phyloP scores from a whole-genome alignment of 2,888 invertebrate genomes.

The Stenchaetothrips biformis region DNA sequence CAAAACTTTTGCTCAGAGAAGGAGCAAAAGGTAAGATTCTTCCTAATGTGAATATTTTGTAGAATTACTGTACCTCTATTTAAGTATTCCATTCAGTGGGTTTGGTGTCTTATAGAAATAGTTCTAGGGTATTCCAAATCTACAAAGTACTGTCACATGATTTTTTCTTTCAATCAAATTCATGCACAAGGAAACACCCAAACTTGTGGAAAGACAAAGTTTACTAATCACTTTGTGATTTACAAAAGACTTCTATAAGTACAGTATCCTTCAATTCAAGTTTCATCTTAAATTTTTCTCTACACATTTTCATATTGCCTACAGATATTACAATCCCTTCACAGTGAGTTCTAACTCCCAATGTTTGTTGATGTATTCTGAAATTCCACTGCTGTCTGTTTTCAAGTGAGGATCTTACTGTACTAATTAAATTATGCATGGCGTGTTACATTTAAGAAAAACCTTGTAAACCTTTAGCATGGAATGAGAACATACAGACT shows the following conservation, averaged over 20 bases:
- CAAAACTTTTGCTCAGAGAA: slow-evolving; percentile 46
- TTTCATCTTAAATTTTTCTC: slow-evolving; percentile 8
- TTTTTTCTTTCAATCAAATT: too few species aligned
- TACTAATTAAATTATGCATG: slow-evolving; percentile 18
- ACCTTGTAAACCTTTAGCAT: background rate
- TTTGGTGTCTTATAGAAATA: too few species aligned
- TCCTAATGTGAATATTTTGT: too few species aligned
- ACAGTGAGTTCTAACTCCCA: background rate
- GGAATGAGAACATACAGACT: background rate
- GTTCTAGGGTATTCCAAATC: too few species aligned
- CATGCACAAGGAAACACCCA: too few species aligned
- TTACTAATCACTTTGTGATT: too few species aligned
- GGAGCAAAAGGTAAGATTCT: slow-evolving; percentile 48
- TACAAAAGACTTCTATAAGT: background rate
- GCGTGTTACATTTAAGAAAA: background rate
- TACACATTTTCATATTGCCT: background rate
- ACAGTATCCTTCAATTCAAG: slow-evolving; percentile 16
- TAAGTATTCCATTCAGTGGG: too few species aligned
- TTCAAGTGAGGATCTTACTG: slow-evolving; percentile 25
- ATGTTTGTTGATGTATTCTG: slow-evolving; percentile 35
- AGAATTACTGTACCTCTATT: too few species aligned
- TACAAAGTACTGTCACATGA: too few species aligned
- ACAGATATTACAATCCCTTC: background rate
- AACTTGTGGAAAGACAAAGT: too few species aligned
- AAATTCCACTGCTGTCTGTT: slow-evolving; percentile 36